Conservation (phyloP, 2,888 invertebrate genomes). For the Empis stercorea region DNA sequence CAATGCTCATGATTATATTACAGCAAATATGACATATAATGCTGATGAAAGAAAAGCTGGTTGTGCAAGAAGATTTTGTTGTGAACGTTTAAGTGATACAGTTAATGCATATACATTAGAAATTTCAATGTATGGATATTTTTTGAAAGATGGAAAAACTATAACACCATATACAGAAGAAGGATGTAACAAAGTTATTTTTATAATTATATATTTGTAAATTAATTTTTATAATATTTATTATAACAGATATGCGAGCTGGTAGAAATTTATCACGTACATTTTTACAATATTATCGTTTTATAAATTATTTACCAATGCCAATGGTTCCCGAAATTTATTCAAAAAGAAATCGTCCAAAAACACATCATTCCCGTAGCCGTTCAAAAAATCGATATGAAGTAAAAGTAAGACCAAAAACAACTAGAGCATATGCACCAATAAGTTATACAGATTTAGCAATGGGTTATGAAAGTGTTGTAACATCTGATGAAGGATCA, state of each 20-base stretch:
- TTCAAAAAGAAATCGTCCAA: constrained; percentile 27
- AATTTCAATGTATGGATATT: constrained; percentile 84
- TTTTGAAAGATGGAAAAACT: constrained; percentile 51
- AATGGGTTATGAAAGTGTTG: constrained; percentile 41
- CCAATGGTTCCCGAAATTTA: constrained; percentile 35
- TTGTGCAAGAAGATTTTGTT: constrained; percentile 72
- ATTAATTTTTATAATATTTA: neutral
- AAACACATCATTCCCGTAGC: constrained; percentile 31
- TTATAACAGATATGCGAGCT: constrained; percentile 52
- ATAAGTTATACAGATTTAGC: constrained; percentile 42
- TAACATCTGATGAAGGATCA: constrained; percentile 39
- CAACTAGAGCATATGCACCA: constrained; percentile 39
- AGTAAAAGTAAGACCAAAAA: constrained; percentile 36
- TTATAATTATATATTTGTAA: neutral
- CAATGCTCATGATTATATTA: constrained; percentile 78
- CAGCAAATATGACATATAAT: constrained; percentile 83
- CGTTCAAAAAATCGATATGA: constrained; percentile 34
- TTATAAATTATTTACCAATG: constrained; percentile 52
- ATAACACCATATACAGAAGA: constrained; percentile 85
- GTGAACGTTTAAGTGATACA: constrained; percentile 58
- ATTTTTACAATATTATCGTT: constrained; percentile 68
- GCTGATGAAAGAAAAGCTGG: constrained; percentile 75
- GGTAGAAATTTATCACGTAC: constrained; percentile 65
- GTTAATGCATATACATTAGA: constrained; percentile 83
- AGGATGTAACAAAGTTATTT: constrained; percentile 57